Base-by-base conservation (phyloP, 2,888 invertebrate species). In the Lasioglossum morio region DNA sequence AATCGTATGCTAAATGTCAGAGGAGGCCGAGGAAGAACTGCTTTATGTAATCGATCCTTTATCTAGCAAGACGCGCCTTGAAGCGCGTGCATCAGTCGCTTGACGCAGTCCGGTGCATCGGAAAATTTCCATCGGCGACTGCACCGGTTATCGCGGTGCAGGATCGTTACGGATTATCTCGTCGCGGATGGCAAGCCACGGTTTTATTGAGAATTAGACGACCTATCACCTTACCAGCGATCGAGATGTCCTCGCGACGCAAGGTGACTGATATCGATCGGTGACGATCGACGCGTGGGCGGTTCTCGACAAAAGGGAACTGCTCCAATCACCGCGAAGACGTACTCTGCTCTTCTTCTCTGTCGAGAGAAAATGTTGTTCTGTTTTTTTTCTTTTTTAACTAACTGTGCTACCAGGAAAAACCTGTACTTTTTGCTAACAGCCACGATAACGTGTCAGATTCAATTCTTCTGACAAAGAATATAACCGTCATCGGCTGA, bases 31-130 rank as follows among this genome's bases (percentile, higher is more conserved):
- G 69, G 84, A 89, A 84, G 87, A 87, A 88, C 80, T 87, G 82
- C 87, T 92, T 91, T 91, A 89, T 87, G 79, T 88, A 90, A 89
- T 83, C 75, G 73, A 85, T 82, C 76, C 80, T 88, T 81, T 78
- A 82, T 82, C 81, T 57, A 72, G 78, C 14, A 48, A 43, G 84
- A 85, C 79, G 77, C 84, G 82, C 84, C 90, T 90, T 86, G 88
- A 82, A 75, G 72, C 82, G 27, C 63, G 66, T 57, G 82, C 74
- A 82, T 77, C 73, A 82, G 70, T 81, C 86, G 84, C 75, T 63
- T 76, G 80, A 34, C 70, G 76, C 40, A 30, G 60, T 57, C 37
- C 34, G 34, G 12, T 72, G 27, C 81, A 79, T 87, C 84, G 89
- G 89, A 72, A 85, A 89, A 88, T 88, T 89, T 85, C 88, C 87